phyloP scores from a whole-genome alignment of 2,113 vertebrate species.

The Grammomys dolichurus region DNA sequence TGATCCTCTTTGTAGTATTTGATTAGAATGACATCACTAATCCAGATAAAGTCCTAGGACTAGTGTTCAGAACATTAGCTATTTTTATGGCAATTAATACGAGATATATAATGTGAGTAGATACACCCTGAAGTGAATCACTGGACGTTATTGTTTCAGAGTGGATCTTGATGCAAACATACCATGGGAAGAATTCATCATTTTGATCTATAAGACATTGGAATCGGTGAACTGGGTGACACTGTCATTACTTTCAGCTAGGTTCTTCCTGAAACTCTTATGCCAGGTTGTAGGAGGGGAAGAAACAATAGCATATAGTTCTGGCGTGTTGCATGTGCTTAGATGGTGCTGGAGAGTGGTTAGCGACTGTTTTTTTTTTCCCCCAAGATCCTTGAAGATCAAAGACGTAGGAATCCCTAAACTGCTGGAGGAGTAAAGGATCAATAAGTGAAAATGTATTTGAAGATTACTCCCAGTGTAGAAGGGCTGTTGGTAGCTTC shows the following conservation, averaged over 20 bases:
- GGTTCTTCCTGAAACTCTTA: neutral
- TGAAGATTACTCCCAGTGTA: neutral
- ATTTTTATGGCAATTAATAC: neutral
- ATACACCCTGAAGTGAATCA: neutral
- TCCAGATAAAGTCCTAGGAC: neutral
- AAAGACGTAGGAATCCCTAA: neutral
- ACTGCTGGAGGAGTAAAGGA: neutral
- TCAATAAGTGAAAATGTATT: neutral
- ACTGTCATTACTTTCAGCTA: neutral
- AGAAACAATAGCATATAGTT: neutral
- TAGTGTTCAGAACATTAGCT: neutral
- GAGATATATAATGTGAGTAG: neutral
- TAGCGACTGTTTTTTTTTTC: neutral
- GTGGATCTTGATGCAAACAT: neutral
- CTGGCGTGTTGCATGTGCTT: neutral
- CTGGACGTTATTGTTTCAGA: neutral
- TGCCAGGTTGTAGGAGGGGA: neutral
- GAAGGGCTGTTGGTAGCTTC: neutral
- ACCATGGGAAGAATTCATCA: neutral
- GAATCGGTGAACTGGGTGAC: neutral
- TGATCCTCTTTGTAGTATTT: slow-evolving; percentile 9
- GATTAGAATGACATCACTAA: neutral
- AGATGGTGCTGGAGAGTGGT: neutral
- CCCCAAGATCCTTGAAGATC: slow-evolving; percentile 26
- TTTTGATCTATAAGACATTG: neutral